These are phyloP conservation scores for Halocynthia roretzi DNA, from an alignment of 23 tunicate genomes.

Conservation along the genomic window DNA sequence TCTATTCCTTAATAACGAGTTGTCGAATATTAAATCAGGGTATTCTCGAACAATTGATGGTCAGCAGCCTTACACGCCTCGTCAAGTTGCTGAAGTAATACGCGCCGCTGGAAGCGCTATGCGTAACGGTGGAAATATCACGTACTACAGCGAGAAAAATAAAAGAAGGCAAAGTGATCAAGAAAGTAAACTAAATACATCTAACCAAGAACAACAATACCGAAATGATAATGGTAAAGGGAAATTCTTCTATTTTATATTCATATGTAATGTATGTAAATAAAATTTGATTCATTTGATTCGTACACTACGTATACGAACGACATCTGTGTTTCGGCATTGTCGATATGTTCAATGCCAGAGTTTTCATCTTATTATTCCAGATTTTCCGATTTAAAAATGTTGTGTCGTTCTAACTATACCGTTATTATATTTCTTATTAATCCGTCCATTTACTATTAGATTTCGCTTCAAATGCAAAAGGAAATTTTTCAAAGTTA, in stretches of 20 bases:
- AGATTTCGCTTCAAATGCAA: conserved; percentile 6
- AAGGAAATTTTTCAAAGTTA: conserved; percentile 2
- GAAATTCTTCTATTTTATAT: neutral
- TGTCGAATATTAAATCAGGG: no score
- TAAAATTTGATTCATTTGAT: no score
- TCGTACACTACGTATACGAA: no score
- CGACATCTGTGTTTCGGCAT: no score
- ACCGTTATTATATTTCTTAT: neutral
- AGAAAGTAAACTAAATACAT: neutral
- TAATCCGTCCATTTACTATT: neutral
- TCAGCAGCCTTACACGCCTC: conserved; percentile 22
- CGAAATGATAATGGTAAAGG: neutral
- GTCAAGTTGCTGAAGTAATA: conserved; percentile 30
- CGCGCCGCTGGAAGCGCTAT: conserved; percentile 6
- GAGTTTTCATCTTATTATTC: neutral
- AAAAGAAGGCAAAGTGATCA: neutral
- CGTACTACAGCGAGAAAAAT: neutral
- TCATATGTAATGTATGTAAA: no score
- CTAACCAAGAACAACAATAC: neutral
- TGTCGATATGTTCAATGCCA: no score
- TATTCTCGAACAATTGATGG: neutral
- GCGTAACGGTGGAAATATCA: conserved; percentile 1
- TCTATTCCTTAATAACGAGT: no score
- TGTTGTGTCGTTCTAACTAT: neutral
- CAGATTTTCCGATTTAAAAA: neutral